Percentiles rank a stretch among this genome's conserved stretches.
These are phyloP conservation scores for Elysia crispata DNA, from an alignment of 2,888 invertebrate genomes.

Conservation along the genomic window DNA sequence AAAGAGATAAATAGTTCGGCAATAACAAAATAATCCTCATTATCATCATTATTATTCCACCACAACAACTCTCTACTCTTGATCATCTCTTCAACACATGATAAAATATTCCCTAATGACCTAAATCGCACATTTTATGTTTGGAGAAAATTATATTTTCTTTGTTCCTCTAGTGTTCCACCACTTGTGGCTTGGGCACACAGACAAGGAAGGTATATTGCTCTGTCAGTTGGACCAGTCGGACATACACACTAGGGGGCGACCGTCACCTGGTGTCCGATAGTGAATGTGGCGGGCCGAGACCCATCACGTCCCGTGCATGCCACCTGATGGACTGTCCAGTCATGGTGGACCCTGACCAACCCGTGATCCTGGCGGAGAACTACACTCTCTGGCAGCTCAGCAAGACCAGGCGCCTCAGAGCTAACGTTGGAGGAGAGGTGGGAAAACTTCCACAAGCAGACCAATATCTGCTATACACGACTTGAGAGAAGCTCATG, in stretches of 20 bases:
- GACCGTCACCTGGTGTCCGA: constrained; percentile 37
- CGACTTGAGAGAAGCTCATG: too few species aligned
- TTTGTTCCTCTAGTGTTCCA: constrained; percentile 85
- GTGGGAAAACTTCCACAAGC: too few species aligned
- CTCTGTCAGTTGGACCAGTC: constrained; percentile 60
- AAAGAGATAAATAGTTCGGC: neutral
- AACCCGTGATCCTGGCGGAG: constrained; percentile 56
- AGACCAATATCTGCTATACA: constrained; percentile 56
- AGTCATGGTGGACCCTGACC: constrained; percentile 33
- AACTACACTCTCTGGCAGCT: constrained; percentile 68
- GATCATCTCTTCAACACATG: too few species aligned
- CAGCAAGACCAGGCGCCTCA: constrained; percentile 60
- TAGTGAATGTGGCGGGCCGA: constrained; percentile 58
- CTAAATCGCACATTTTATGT: too few species aligned
- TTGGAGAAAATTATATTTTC: too few species aligned
- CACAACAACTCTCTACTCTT: neutral
- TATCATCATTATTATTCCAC: neutral
- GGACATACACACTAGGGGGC: constrained; percentile 38
- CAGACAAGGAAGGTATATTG: constrained; percentile 92
- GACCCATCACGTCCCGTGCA: constrained; percentile 56
- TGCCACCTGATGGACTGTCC: constrained; percentile 64
- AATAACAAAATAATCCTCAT: neutral
- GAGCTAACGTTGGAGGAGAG: constrained; percentile 61
- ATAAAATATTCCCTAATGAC: too few species aligned
- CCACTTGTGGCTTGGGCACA: constrained; percentile 90